Conservation (phyloP, 2,113 vertebrate genomes). For the Ceyx cyanopectus region DNA sequence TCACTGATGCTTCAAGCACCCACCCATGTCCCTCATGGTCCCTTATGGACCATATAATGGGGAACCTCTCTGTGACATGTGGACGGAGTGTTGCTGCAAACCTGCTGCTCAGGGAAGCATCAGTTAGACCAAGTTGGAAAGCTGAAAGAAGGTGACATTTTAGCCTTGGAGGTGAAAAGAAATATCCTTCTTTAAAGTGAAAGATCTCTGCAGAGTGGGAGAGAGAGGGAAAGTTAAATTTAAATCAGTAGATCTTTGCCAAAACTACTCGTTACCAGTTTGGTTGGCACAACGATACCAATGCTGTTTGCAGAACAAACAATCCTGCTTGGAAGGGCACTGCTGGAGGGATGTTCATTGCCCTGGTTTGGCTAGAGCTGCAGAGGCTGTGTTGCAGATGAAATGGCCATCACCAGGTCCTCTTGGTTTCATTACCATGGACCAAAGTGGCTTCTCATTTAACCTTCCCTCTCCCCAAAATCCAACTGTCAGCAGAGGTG, state of each 20-base stretch:
- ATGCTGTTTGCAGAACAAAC: background rate
- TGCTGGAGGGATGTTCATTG: accelerated
- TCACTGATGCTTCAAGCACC: background rate
- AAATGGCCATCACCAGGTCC: background rate
- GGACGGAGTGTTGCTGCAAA: background rate
- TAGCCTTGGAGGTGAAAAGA: background rate
- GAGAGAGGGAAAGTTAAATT: background rate
- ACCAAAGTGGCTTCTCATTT: accelerated
- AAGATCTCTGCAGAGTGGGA: background rate
- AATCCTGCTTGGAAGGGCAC: background rate
- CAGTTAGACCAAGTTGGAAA: background rate
- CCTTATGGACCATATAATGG: background rate
- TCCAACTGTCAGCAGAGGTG: background rate
- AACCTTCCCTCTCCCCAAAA: background rate
- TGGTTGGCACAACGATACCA: background rate
- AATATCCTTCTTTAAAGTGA: background rate
- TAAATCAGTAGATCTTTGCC: background rate
- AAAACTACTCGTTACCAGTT: background rate
- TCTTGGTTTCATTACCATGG: accelerated
- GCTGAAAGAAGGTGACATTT: background rate
- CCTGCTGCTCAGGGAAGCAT: background rate
- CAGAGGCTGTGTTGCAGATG: accelerated
- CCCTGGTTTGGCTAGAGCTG: background rate
- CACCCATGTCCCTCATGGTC: background rate
- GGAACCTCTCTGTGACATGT: accelerated